These are phyloP conservation scores for Chloebia gouldiae DNA, from an alignment of 2,113 vertebrate genomes.

Conservation along the genomic window DNA sequence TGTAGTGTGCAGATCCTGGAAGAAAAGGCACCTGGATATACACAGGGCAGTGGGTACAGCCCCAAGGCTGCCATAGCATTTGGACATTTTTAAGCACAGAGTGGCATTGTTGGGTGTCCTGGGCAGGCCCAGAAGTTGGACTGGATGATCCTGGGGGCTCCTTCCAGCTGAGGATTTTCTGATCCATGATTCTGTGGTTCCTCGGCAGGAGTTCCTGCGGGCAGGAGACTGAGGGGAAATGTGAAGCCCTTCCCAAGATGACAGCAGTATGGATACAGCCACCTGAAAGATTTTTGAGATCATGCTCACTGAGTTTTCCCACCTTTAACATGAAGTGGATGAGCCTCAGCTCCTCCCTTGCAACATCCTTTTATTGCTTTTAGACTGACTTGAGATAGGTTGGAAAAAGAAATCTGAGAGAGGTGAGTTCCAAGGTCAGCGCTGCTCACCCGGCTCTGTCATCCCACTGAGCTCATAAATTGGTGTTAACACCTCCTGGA, in stretches of 20 bases:
- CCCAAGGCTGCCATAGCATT: not conserved
- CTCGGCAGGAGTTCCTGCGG: not conserved
- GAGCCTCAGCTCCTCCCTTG: not conserved
- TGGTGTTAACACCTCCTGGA: constrained; percentile 20
- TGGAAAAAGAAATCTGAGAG: not conserved
- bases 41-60: rapidly evolving
- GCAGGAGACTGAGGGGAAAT: rapidly evolving
- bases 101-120: not conserved
- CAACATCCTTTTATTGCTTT: not conserved
- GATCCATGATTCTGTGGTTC: not conserved
- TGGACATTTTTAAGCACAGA: not conserved
- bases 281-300: not conserved
- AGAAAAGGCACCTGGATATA: not conserved
- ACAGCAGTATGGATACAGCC: rapidly evolving
- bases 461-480: constrained; percentile 29
- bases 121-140: not conserved
- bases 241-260: not conserved
- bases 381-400: not conserved
- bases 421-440: not conserved
- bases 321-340: not conserved
- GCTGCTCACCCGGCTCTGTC: not conserved
- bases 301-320: not conserved
- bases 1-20: not conserved
- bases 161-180: not conserved
- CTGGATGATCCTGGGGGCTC: not conserved